Percentiles rank a stretch among this genome's conserved stretches.
phyloP scores from a whole-genome alignment of 92 coral and sea anemone genomes.

The Siderastrea siderea region DNA sequence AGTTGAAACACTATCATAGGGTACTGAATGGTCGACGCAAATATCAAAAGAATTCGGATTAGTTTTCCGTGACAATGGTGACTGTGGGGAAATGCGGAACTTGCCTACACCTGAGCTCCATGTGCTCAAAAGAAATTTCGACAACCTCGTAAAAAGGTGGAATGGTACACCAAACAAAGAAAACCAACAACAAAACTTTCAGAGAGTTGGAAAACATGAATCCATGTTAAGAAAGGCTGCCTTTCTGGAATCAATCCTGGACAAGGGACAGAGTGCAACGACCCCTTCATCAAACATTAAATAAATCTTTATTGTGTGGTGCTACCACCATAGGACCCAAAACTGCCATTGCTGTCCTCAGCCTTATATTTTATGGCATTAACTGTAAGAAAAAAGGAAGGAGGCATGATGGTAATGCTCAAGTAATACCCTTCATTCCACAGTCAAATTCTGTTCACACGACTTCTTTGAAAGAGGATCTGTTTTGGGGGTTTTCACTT shows the following conservation, averaged over 20 bases:
- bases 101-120: conserved; percentile 47
- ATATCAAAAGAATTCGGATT: conserved; percentile 46
- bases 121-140: background rate
- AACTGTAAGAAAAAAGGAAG: background rate
- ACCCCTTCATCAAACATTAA: background rate
- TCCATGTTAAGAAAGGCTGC: conserved; percentile 55
- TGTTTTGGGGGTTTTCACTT: no score
- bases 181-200: background rate
- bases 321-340: background rate
- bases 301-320: background rate
- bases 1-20: conserved; percentile 15
- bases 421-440: background rate
- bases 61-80: conserved; percentile 37
- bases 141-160: no score
- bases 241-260: conserved; percentile 63
- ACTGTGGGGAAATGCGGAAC: conserved; percentile 12
- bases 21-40: background rate
- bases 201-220: conserved; percentile 19
- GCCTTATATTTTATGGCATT: background rate
- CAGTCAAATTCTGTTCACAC: no score
- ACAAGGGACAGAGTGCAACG: conserved; percentile 58
- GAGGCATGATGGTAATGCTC: background rate
- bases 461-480: no score
- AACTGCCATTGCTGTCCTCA: background rate
- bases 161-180: background rate